Conservation (phyloP, 2,113 vertebrate genomes). For the Dicrurus megarhynchus region DNA sequence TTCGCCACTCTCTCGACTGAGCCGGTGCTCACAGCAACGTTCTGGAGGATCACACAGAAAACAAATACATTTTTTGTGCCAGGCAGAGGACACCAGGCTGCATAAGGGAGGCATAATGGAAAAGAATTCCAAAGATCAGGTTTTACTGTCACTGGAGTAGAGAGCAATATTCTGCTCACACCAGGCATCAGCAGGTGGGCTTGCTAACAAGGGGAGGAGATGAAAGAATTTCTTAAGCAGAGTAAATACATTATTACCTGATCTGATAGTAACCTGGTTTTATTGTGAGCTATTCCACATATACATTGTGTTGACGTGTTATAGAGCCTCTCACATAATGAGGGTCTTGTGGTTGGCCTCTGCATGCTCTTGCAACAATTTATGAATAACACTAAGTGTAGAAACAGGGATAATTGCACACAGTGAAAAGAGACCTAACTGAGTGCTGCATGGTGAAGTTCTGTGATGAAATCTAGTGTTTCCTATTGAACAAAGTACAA, state of each 20-base stretch:
- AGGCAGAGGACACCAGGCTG: background rate
- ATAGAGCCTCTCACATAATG: background rate
- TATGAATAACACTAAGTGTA: background rate
- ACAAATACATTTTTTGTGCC: background rate
- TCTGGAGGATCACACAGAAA: conserved; percentile 69
- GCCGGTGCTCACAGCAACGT: conserved; percentile 73
- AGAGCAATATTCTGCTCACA: background rate
- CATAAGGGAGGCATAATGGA: background rate
- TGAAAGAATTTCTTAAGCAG: background rate
- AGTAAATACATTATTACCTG: background rate
- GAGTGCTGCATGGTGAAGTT: background rate
- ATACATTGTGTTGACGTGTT: background rate
- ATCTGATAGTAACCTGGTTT: background rate
- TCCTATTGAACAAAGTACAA: background rate
- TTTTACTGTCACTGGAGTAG: background rate
- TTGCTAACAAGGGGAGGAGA: background rate
- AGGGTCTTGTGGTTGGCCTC: background rate
- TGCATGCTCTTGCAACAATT: background rate
- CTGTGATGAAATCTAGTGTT: background rate
- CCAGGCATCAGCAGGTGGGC: background rate
- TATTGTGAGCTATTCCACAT: background rate
- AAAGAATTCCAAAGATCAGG: background rate
- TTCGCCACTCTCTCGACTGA: conserved; percentile 74
- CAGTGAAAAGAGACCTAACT: background rate
- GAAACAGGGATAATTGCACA: background rate